Conservation (phyloP, 2,888 invertebrate species). For the Alsophila aescularia region DNA sequence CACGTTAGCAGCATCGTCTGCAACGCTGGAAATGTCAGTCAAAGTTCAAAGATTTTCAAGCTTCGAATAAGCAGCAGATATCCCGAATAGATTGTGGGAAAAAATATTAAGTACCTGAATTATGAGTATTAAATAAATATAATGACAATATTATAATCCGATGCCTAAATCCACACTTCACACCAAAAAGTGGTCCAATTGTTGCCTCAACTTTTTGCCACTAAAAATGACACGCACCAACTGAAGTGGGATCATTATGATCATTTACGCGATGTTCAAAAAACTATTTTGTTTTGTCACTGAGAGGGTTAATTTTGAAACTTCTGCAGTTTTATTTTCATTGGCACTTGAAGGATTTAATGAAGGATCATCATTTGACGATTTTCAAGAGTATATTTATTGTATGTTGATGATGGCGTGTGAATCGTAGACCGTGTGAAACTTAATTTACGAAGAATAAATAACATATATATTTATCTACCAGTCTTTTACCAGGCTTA, state of each 20-base stretch:
- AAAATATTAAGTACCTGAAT: not conserved
- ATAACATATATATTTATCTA: too few species aligned
- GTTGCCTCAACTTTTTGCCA: constrained; percentile 39
- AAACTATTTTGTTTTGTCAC: constrained; percentile 38
- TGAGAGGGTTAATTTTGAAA: constrained; percentile 54
- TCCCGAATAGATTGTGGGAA: constrained; percentile 18
- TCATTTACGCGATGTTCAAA: constrained; percentile 60
- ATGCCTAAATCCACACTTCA: constrained; percentile 57
- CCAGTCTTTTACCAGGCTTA: too few species aligned
- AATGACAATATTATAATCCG: constrained; percentile 36
- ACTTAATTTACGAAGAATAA: too few species aligned
- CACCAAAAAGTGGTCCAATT: constrained; percentile 29
- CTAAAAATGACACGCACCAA: constrained; percentile 63
- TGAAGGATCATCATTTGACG: not conserved
- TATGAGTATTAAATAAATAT: not conserved
- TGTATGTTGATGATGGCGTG: not conserved
- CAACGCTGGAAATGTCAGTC: too few species aligned
- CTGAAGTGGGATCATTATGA: constrained; percentile 70
- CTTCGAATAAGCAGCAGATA: too few species aligned
- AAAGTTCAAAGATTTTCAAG: too few species aligned
- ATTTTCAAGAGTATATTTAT: not conserved
- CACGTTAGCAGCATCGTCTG: too few species aligned
- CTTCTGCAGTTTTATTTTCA: constrained; percentile 24
- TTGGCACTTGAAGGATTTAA: constrained; percentile 19
- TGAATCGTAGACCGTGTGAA: too few species aligned